Base-by-base conservation (phyloP, 2,113 vertebrate genomes). In the Etheostoma spectabile region DNA sequence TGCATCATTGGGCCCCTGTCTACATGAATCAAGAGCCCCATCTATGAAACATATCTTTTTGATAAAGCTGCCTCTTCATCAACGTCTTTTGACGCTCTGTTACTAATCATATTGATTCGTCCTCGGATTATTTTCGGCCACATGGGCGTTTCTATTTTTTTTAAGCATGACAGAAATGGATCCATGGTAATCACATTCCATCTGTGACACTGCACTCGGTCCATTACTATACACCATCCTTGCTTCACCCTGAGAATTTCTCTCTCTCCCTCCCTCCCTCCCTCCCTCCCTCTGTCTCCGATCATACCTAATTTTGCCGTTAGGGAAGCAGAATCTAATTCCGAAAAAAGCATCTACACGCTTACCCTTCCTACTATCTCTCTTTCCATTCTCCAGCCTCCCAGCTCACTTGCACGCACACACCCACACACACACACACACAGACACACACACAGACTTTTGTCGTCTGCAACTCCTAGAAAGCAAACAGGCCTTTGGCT, bases 151-250 rank as follows among this genome's bases (percentile, higher is more conserved):
- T 87, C 85, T 77, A 61, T 84, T 75, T 75, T 70, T 78, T 89
- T 84, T 75, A 91, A 86, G 87, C 89, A 91, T 86, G 91, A 90
- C 90, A 90, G 87, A 93, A 93, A 94, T 88, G 82, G 94, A 95
- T 93, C 93, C 88, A 91, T 94, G 89, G 74, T 95, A 95, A 95
- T 95, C 91, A 89, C 92, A 94, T 95, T 94, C 88, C 84, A 81
- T 89, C 80, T 75, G 82, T 93, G 91, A 92, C 89, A 80, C 87
- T 53, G 84, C 33, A 76, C 84, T 78, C 78, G 52, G 82, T 89
- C 89, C 89, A 92, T 93, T 93, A 93, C 90, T 67, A 86, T 82
- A 82, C 84, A 67, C 76, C 79, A 75, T 76, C 86, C 85, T 87
- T 73, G 72, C 83, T 83, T 83, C 49, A 82, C 77, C 82, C 64